These are phyloP conservation scores for Dromaius novaehollandiae DNA, from an alignment of 2,113 vertebrate species.

Conservation along the genomic window DNA sequence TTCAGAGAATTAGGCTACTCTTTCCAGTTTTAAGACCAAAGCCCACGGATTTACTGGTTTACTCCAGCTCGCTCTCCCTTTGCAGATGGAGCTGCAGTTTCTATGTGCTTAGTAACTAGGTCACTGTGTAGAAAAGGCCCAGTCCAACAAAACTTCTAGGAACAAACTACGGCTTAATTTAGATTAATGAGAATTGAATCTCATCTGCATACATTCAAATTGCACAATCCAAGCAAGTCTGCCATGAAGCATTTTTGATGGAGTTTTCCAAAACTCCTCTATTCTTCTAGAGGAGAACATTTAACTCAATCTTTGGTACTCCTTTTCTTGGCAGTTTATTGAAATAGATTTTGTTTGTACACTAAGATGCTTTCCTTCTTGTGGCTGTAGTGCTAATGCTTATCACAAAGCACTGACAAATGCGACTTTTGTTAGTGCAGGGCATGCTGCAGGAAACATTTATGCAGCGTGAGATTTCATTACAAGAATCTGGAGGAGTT, in stretches of 20 bases:
- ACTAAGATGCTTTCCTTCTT: background rate
- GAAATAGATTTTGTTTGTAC: background rate
- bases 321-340: background rate
- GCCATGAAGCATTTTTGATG: background rate
- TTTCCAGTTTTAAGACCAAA: background rate
- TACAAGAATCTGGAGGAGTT: background rate
- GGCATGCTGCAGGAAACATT: background rate
- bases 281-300: background rate
- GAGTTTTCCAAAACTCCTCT: background rate
- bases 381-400: background rate
- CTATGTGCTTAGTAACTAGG: background rate
- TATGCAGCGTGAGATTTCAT: background rate
- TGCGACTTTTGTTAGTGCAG: background rate
- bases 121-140: rapidly evolving
- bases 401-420: background rate
- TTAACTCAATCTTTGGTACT: background rate
- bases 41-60: rapidly evolving
- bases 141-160: background rate
- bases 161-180: background rate
- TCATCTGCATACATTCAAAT: background rate
- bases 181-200: background rate
- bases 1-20: background rate
- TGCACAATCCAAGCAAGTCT: background rate
- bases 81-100: background rate
- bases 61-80: rapidly evolving